These are phyloP conservation scores for Willisornis vidua DNA, from an alignment of 2,113 vertebrate species.

Conservation along the genomic window DNA sequence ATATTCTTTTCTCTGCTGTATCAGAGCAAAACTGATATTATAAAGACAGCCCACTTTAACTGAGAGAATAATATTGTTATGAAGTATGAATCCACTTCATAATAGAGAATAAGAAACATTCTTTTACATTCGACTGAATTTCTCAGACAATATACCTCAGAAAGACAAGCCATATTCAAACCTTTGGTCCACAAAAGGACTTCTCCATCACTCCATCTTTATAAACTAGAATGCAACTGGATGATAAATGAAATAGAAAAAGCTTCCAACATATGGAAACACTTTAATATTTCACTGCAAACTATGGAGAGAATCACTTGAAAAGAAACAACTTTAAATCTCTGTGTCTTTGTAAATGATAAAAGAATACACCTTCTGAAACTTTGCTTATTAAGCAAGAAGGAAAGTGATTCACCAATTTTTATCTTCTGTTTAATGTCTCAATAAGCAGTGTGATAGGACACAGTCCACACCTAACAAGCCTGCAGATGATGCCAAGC, in stretches of 20 bases:
- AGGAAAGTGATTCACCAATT: neutral
- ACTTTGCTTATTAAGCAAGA: neutral
- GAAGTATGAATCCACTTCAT: neutral
- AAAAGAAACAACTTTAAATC: neutral
- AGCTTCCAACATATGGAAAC: neutral
- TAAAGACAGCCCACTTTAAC: neutral
- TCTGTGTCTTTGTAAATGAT: neutral
- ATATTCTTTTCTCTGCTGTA: neutral
- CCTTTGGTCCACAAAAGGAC: neutral
- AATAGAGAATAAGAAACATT: neutral
- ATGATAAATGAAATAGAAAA: neutral
- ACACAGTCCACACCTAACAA: rapidly evolving
- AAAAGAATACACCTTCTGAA: neutral
- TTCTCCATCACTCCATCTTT: neutral
- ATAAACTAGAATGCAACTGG: neutral
- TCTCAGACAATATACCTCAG: neutral
- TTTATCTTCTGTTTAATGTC: neutral
- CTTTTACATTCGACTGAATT: neutral
- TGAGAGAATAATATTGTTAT: neutral
- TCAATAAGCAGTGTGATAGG: neutral
- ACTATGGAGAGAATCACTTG: neutral
- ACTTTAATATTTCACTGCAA: neutral
- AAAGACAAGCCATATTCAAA: neutral
- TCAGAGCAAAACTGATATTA: neutral
- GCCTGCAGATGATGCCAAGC: neutral